phyloP scores from a whole-genome alignment of 2,113 vertebrate species.

The Poeciliopsis turrubarensis region DNA sequence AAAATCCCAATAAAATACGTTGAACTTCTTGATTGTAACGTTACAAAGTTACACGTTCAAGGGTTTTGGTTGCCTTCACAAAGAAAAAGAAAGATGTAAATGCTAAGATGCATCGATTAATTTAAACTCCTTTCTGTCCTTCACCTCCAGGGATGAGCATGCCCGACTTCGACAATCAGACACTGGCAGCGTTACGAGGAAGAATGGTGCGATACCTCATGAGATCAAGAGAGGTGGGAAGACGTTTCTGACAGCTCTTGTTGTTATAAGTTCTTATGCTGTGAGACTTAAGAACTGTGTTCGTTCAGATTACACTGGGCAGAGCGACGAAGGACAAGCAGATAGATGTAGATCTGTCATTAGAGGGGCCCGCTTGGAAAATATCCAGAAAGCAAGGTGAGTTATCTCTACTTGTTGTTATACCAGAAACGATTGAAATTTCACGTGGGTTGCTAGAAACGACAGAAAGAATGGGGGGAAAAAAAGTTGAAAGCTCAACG shows the following conservation, averaged over 20 bases:
- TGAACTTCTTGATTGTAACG: background rate
- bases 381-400: conserved; percentile 95
- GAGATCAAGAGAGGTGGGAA: conserved; percentile 89
- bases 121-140: background rate
- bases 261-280: background rate
- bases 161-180: conserved; percentile 96
- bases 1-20: background rate
- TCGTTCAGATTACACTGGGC: conserved; percentile 89
- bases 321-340: conserved; percentile 96
- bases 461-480: too few relatives aligned
- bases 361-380: conserved; percentile 96
- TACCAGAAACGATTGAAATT: background rate
- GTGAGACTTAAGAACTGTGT: background rate
- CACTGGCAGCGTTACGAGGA: conserved; percentile 90
- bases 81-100: background rate
- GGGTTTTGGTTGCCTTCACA: background rate
- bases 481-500: too few relatives aligned
- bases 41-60: background rate
- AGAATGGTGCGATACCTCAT: conserved; percentile 96
- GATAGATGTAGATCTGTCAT: conserved; percentile 92
- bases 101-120: background rate
- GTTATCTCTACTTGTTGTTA: background rate
- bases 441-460: background rate
- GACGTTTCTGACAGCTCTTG: background rate
- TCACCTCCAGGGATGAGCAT: conserved; percentile 89